phyloP scores from a whole-genome alignment of 1,140 invertebrate species.

The Camponotus vicinus region DNA sequence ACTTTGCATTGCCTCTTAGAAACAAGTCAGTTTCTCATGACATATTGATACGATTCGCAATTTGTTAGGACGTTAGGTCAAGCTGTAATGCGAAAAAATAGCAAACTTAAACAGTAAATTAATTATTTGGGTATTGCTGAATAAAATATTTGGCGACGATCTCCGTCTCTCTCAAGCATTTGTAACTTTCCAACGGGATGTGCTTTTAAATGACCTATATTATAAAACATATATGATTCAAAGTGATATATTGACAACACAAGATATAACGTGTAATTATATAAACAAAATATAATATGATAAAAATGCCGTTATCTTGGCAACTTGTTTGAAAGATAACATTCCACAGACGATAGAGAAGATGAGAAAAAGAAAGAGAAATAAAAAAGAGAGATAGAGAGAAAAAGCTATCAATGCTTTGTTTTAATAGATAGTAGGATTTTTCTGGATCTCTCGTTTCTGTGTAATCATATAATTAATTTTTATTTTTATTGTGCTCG shows the following conservation, averaged over 20 bases:
- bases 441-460: neutral
- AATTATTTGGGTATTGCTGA: neutral
- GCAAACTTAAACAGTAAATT: too few species aligned
- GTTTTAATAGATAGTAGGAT: neutral
- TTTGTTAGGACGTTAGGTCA: neutral
- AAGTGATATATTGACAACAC: neutral
- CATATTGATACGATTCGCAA: neutral
- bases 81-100: neutral
- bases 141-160: neutral
- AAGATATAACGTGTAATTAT: neutral
- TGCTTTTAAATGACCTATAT: neutral
- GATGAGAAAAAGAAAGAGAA: too few species aligned
- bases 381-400: too few species aligned
- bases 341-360: neutral
- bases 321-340: slow-evolving; percentile 22
- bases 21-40: neutral
- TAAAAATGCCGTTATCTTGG: neutral
- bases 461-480: neutral
- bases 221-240: too few species aligned
- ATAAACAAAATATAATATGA: slow-evolving; percentile 13
- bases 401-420: neutral
- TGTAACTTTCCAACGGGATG: neutral
- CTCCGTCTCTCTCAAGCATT: too few species aligned
- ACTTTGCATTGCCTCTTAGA: slow-evolving; percentile 28
- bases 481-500: neutral